Base-by-base conservation (phyloP, 2,113 vertebrate species). In the Charadrius vociferus region DNA sequence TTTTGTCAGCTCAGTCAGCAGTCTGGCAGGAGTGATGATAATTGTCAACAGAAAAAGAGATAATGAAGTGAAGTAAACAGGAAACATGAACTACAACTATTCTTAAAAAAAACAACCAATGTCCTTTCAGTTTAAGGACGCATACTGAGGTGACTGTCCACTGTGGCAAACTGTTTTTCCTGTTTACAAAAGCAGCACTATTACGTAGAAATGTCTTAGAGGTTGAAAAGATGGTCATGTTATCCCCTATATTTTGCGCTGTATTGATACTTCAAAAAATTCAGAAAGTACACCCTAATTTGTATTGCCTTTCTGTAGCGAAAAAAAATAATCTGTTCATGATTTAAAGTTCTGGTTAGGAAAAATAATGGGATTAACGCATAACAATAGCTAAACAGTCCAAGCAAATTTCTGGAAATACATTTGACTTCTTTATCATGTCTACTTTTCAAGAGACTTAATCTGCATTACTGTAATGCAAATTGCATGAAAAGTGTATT, bases 371-470 rank as follows among this genome's bases (percentile, higher is more conserved):
- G 32, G 39, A 95, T 59, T 94, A 93, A 86, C 30, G 95, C 53
- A 22, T 45, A 88, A 93, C 34, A 78, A 84, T 5, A 78, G 53
- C 80, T 82, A 78, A 97, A 91, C 16, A 94, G 65, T 91, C 70
- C 47, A 26, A 37, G 41, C 21, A 85, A 80, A 82, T 95, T 90
- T 94, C 80, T 97, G 86, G 91, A 96, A 96, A 90, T 86, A 68
- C 15, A 72, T 55, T 94, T 70, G 56, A 94, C 81, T 96, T 92
- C 84, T 95, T 91, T 95, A 92, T 81, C 68, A 91, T 82, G 62
- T 86, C 71, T 94, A 75, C 84, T 93, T 97, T 95, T 95, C 82
- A 90, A 93, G 58, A 78, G 66, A 95, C 87, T 88, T 89, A 96
- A 97, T 96, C 91, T 85, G 58, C 43, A 88, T 72, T 53, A 92